These are phyloP conservation scores for Teleogryllus occipitalis DNA, from an alignment of 1,140 invertebrate species.

Conservation along the genomic window DNA sequence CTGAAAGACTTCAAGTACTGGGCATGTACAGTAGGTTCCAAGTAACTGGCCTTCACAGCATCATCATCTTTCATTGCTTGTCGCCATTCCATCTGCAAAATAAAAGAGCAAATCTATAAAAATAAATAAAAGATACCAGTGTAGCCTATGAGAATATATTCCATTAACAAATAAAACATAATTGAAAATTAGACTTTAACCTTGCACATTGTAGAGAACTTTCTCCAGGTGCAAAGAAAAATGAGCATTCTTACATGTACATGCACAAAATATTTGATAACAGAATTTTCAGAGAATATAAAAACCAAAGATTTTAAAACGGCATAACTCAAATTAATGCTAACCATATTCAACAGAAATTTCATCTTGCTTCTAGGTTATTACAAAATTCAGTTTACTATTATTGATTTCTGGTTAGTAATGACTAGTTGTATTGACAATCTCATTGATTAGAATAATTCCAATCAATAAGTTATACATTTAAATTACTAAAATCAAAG, in stretches of 20 bases:
- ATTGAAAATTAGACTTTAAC: not conserved
- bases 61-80: conserved; percentile 58
- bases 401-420: too few species aligned
- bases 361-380: too few species aligned
- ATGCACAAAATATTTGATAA: not conserved
- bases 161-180: not conserved
- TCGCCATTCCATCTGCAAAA: conserved; percentile 56
- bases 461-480: too few species aligned
- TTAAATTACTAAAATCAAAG: too few species aligned
- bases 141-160: not conserved
- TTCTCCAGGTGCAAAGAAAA: not conserved
- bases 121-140: not conserved
- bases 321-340: too few species aligned
- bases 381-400: too few species aligned
- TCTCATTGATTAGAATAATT: too few species aligned
- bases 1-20: conserved; percentile 59
- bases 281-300: too few species aligned
- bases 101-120: not conserved
- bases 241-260: not conserved
- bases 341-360: too few species aligned
- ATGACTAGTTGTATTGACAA: too few species aligned
- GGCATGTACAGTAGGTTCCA: conserved; percentile 58
- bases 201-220: not conserved
- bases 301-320: too few species aligned
- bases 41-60: conserved; percentile 54